Percentiles rank a stretch among this genome's conserved stretches.
Evolutionary conservation across 2,888 invertebrate species (phyloP).

Genomic region (Agonopterix arenella): DNA sequence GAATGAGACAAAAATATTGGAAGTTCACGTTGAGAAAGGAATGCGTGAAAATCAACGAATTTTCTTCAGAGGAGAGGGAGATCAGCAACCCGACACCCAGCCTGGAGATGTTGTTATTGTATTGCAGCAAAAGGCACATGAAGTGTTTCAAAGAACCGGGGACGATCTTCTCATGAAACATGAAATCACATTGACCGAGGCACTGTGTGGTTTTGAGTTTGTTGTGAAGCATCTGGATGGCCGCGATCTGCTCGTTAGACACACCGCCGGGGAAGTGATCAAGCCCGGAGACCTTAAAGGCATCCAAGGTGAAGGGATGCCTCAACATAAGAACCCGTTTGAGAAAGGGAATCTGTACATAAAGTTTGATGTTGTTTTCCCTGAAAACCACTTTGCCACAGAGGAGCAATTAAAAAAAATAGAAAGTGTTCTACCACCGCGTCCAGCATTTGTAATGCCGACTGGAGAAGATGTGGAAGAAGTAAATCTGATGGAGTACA

Average conservation of each 20-base stretch:
- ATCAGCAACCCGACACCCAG: constrained; percentile 91
- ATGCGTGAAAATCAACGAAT: constrained; percentile 93
- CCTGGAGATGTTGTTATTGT: constrained; percentile 94
- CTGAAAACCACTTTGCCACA: constrained; percentile 86
- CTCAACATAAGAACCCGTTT: constrained; percentile 87
- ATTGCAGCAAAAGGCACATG: constrained; percentile 88
- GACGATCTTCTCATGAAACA: constrained; percentile 85
- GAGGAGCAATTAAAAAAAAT: constrained; percentile 81
- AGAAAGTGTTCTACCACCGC: constrained; percentile 84
- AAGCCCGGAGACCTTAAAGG: constrained; percentile 88
- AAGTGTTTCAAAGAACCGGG: constrained; percentile 85
- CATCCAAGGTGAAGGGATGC: constrained; percentile 94
- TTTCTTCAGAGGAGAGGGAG: constrained; percentile 91
- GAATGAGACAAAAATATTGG: constrained; percentile 88
- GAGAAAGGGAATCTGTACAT: constrained; percentile 92
- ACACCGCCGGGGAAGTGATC: constrained; percentile 88
- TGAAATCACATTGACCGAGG: constrained; percentile 89
- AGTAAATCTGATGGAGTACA: constrained; percentile 87
- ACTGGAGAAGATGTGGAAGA: constrained; percentile 90
- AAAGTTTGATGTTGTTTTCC: constrained; percentile 91
- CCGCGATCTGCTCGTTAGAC: constrained; percentile 86
- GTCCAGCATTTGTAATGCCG: constrained; percentile 83
- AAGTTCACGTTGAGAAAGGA: constrained; percentile 93
- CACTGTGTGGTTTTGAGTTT: constrained; percentile 92
- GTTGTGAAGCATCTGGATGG: constrained; percentile 94